phyloP scores from a whole-genome alignment of 2,888 invertebrate genomes.

The Lasioglossum zephyrum region DNA sequence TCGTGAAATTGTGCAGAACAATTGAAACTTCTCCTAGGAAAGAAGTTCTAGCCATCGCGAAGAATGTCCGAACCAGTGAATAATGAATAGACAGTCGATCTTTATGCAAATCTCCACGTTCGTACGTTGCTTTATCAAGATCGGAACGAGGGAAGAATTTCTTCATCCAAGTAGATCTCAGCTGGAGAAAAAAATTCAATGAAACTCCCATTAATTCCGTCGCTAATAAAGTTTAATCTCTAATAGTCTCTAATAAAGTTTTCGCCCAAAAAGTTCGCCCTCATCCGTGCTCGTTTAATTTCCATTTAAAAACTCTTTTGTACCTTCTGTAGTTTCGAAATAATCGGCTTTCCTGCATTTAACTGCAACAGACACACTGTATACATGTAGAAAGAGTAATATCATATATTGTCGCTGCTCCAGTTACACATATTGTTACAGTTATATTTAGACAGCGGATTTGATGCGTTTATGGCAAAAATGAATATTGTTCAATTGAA shows the following conservation, averaged over 20 bases:
- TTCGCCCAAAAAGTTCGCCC: background rate
- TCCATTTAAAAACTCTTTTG: background rate
- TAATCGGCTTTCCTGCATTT: background rate
- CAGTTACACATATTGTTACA: background rate
- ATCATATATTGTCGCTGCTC: background rate
- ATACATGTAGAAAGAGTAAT: background rate
- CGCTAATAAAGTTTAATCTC: constrained; percentile 5
- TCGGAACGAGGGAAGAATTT: background rate
- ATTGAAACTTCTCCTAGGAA: background rate
- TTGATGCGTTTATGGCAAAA: too few species aligned
- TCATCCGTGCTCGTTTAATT: background rate
- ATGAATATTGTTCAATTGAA: too few species aligned
- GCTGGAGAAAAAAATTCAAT: background rate
- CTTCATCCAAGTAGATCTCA: background rate
- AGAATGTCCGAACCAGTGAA: background rate
- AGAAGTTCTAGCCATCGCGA: background rate
- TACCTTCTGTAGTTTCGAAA: background rate
- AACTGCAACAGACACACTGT: background rate
- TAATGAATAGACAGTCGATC: background rate
- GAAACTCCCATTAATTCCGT: background rate
- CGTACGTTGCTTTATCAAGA: background rate
- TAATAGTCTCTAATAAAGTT: background rate
- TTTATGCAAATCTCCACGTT: background rate
- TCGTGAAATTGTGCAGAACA: background rate
- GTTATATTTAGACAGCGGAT: background rate